Conservation (phyloP, 2,797 vertebrate genomes). For the Meda fulgida region DNA sequence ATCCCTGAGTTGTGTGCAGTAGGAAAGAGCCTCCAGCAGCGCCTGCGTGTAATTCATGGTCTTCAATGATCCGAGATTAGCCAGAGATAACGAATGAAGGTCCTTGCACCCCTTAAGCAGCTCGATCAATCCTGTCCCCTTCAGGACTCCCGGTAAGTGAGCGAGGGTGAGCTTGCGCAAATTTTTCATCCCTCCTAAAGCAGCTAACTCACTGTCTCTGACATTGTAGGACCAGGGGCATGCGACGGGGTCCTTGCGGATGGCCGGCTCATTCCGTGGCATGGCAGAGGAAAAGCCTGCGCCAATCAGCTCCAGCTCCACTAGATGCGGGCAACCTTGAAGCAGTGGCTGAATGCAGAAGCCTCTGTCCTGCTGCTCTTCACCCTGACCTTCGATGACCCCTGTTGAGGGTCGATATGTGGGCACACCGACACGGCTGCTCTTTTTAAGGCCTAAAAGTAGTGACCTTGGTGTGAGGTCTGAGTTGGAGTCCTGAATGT, state of each 20-base stretch:
- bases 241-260: conserved; percentile 87
- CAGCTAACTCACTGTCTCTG: conserved; percentile 86
- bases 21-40: conserved; percentile 86
- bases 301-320: conserved; percentile 89
- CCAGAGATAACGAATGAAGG: conserved; percentile 87
- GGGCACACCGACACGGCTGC: conserved; percentile 85
- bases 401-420: conserved; percentile 73
- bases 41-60: conserved; percentile 87
- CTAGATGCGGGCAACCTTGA: conserved; percentile 80
- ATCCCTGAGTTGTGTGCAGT: conserved; percentile 84
- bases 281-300: conserved; percentile 93
- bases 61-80: conserved; percentile 91
- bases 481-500: conserved; percentile 53
- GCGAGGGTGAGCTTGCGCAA: conserved; percentile 88
- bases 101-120: conserved; percentile 85
- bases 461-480: conserved; percentile 63
- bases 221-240: conserved; percentile 86
- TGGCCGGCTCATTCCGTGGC: conserved; percentile 91
- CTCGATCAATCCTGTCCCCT: conserved; percentile 86
- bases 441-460: conserved; percentile 85
- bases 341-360: conserved; percentile 79
- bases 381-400: conserved; percentile 65
- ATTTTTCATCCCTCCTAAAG: conserved; percentile 82
- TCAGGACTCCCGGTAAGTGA: conserved; percentile 89
- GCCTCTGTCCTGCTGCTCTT: conserved; percentile 13